These are phyloP conservation scores for Mungos mungo DNA, from an alignment of 2,113 vertebrate species.

Conservation along the genomic window DNA sequence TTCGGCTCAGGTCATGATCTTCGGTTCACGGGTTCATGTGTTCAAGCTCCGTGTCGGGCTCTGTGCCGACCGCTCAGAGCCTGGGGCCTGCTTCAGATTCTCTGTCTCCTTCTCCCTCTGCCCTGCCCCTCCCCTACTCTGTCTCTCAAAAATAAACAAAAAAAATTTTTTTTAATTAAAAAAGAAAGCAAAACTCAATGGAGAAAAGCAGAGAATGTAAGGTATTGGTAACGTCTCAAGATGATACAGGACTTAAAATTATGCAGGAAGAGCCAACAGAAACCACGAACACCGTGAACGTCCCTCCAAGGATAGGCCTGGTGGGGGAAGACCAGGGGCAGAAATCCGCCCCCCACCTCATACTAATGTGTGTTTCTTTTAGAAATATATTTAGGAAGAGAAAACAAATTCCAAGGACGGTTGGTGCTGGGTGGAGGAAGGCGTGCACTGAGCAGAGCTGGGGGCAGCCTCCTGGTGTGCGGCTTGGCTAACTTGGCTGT, in stretches of 20 bases:
- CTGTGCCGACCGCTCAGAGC: too few relatives aligned
- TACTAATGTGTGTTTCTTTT: background rate
- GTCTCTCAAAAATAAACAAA: too few relatives aligned
- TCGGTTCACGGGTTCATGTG: too few relatives aligned
- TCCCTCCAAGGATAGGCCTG: background rate
- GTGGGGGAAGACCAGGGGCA: background rate
- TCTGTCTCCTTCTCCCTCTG: too few relatives aligned
- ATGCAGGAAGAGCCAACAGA: background rate
- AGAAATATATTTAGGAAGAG: background rate
- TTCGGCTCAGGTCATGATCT: too few relatives aligned
- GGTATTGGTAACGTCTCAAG: background rate
- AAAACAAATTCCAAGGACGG: background rate
- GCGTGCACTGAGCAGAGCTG: background rate
- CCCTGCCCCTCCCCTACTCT: too few relatives aligned
- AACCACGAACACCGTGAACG: background rate
- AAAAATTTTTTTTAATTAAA: too few relatives aligned
- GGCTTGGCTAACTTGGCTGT: constrained; percentile 59
- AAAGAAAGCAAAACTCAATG: background rate
- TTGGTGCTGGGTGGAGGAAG: too few relatives aligned
- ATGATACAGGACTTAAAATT: background rate
- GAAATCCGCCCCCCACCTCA: background rate
- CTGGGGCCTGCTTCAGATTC: too few relatives aligned
- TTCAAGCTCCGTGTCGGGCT: too few relatives aligned
- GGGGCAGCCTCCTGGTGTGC: background rate
- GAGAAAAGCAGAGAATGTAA: background rate